Evolutionary conservation across 1,140 invertebrate species (phyloP).

Genomic region (Drosophila mayri): DNA sequence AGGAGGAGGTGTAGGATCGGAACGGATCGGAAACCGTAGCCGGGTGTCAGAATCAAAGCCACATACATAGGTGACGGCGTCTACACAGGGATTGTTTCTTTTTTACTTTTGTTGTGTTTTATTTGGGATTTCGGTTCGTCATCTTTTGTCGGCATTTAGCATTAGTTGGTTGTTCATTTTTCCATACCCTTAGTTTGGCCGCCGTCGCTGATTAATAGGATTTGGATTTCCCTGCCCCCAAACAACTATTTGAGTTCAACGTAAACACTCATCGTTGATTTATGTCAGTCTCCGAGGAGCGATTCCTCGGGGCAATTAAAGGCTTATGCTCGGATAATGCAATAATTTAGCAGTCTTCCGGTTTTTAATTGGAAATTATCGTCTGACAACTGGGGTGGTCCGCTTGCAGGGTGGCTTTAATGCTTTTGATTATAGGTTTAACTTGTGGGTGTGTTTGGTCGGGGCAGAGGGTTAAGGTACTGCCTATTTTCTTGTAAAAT

Average conservation of each 20-base stretch:
- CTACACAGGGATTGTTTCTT: constrained; percentile 15
- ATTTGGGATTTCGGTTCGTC: constrained; percentile 56
- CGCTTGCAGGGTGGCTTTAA: constrained; percentile 36
- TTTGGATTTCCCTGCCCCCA: constrained; percentile 56
- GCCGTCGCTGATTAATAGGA: constrained; percentile 73
- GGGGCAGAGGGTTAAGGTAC: neutral
- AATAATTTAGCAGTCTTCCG: constrained; percentile 80
- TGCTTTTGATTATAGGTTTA: constrained; percentile 53
- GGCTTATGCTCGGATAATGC: constrained; percentile 70
- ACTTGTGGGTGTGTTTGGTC: neutral
- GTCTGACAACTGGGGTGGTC: constrained; percentile 63
- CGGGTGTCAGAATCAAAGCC: constrained; percentile 62
- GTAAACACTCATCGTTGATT: constrained; percentile 57
- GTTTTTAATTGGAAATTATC: constrained; percentile 66
- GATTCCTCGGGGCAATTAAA: constrained; percentile 66
- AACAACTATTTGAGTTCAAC: constrained; percentile 48
- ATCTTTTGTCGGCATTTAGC: constrained; percentile 79
- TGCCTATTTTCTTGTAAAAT: neutral
- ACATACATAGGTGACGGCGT: constrained; percentile 60
- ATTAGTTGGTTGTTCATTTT: constrained; percentile 73
- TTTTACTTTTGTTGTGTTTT: neutral
- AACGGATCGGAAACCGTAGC: constrained; percentile 12
- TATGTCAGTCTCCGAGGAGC: constrained; percentile 41
- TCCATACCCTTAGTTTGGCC: constrained; percentile 40
- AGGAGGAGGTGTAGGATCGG: constrained; percentile 8